Evolutionary conservation across 2,888 invertebrate species (phyloP).

Genomic region (Ormyrus nitidulus): DNA sequence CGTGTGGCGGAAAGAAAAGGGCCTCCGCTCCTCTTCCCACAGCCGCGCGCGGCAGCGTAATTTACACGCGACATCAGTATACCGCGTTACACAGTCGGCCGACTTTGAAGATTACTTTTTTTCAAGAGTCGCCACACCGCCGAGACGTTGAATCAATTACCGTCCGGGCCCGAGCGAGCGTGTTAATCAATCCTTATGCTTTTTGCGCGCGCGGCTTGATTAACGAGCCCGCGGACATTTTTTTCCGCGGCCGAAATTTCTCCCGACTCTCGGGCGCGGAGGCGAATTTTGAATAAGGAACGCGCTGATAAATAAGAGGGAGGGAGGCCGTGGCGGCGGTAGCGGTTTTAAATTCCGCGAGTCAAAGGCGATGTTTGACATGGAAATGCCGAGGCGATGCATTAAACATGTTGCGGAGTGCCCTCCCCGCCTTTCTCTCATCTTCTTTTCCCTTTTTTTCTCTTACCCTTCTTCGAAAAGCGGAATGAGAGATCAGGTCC

Average conservation of each 20-base stretch:
- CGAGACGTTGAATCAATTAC: too few species aligned
- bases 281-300: slow-evolving; percentile 34
- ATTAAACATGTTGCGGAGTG: slow-evolving; percentile 74
- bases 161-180: too few species aligned
- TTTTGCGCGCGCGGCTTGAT: too few species aligned
- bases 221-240: not conserved
- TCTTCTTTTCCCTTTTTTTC: slow-evolving; percentile 47
- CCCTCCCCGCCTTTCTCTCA: slow-evolving; percentile 58
- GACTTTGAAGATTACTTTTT: slow-evolving; percentile 65
- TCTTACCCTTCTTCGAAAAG: slow-evolving; percentile 55
- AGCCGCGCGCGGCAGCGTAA: slow-evolving; percentile 59
- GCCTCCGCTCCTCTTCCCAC: slow-evolving; percentile 54
- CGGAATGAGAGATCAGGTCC: slow-evolving; percentile 52
- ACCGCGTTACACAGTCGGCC: slow-evolving; percentile 65
- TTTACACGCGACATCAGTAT: slow-evolving; percentile 63
- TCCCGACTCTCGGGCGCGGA: not conserved
- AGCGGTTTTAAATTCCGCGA: slow-evolving; percentile 74
- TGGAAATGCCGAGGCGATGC: slow-evolving; percentile 74
- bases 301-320: slow-evolving; percentile 16
- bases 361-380: slow-evolving; percentile 76
- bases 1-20: slow-evolving; percentile 60
- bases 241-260: not conserved
- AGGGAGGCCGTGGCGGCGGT: slow-evolving; percentile 44
- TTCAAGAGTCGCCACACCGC: slow-evolving; percentile 54
- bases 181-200: too few species aligned